These are phyloP conservation scores for Sander vitreus DNA, from an alignment of 2,113 vertebrate genomes.

Conservation along the genomic window DNA sequence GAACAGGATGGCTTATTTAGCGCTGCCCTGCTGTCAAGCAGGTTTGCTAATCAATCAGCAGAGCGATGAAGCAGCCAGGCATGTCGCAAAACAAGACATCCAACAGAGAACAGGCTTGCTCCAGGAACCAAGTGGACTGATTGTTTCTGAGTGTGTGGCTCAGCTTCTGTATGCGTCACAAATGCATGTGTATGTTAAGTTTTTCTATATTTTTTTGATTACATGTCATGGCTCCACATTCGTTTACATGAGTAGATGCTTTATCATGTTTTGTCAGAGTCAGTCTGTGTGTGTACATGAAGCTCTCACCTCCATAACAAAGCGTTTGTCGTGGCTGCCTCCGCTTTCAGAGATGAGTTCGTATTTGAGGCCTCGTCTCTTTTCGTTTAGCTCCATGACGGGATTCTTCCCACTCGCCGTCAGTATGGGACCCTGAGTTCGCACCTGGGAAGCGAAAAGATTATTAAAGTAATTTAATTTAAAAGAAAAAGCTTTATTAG, in stretches of 20 bases:
- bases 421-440: constrained; percentile 99
- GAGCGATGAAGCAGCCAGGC: constrained; percentile 74
- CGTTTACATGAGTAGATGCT: not conserved
- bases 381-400: constrained; percentile 99
- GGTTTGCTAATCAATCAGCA: constrained; percentile 78
- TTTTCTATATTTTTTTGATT: constrained; percentile 1
- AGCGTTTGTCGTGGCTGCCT: constrained; percentile 98
- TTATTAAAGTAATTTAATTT: not conserved
- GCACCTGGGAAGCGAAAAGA: constrained; percentile 83
- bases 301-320: constrained; percentile 95
- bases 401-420: constrained; percentile 99
- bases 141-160: constrained; percentile 48
- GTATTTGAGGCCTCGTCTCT: constrained; percentile 97
- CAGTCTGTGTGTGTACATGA: not conserved
- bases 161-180: not conserved
- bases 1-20: constrained; percentile 73
- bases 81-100: constrained; percentile 71
- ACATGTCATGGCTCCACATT: not conserved
- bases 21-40: constrained; percentile 67
- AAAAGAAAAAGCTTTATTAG: not conserved
- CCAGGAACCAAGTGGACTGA: constrained; percentile 60
- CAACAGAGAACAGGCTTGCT: constrained; percentile 59
- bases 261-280: not conserved
- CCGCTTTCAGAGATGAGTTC: constrained; percentile 98
- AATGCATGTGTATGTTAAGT: not conserved